A percentile compares a stretch with the other conserved stretches of the same genome.
Conservation (phyloP, 1,140 invertebrate species). For the Portunus trituberculatus region DNA sequence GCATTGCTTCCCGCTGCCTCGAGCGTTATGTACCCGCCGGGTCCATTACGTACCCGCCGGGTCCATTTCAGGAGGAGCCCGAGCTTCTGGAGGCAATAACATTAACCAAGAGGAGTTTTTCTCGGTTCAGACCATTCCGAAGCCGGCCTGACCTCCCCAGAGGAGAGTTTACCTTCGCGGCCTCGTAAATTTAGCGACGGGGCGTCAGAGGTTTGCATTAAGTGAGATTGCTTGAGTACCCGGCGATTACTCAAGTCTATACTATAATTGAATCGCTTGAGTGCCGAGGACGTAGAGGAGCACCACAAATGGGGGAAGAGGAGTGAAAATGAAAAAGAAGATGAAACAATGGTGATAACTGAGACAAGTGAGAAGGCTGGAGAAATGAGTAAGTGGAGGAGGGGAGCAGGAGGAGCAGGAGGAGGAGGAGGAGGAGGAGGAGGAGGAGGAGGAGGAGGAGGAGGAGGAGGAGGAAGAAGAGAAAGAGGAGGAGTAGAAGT, state of each 20-base stretch:
- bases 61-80: conserved; percentile 63
- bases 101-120: conserved; percentile 73
- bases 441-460: background rate
- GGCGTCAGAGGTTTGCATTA: conserved; percentile 74
- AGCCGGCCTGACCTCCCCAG: conserved; percentile 62
- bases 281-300: conserved; percentile 29
- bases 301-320: background rate
- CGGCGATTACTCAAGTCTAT: conserved; percentile 68
- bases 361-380: background rate
- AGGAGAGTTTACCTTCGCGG: conserved; percentile 65
- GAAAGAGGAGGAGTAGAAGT: too few species aligned
- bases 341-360: conserved; percentile 13
- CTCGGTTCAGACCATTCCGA: conserved; percentile 69
- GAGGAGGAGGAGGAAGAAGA: background rate
- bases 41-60: conserved; percentile 59
- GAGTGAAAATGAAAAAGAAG: background rate
- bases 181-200: conserved; percentile 70
- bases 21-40: conserved; percentile 68
- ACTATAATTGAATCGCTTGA: conserved; percentile 74
- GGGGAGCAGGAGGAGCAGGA: background rate
- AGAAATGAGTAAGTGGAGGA: background rate
- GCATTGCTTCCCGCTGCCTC: conserved; percentile 58
- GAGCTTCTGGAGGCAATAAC: conserved; percentile 71
- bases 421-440: background rate
- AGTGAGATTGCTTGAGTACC: conserved; percentile 76